phyloP scores from a whole-genome alignment of 1,140 invertebrate species.

The Druon quercuslanigerum region DNA sequence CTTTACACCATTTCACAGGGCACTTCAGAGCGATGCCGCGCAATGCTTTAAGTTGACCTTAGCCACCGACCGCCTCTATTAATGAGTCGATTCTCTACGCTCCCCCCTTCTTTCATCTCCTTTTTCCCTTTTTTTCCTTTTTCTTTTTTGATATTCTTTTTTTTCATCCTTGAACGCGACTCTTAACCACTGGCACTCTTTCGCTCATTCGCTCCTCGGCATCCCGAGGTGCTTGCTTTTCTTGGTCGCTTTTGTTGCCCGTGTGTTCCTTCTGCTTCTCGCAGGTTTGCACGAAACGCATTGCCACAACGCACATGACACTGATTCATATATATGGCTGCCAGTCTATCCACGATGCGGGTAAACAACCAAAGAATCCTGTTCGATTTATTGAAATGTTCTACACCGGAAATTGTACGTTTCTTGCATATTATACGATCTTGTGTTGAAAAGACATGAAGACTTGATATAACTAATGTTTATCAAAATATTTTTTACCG shows the following conservation, averaged over 20 bases:
- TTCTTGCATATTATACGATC: conserved; percentile 18
- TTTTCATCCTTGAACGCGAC: conserved; percentile 44
- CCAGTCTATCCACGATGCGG: conserved; percentile 8
- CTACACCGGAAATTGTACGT: conserved; percentile 1
- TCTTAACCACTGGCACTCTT: conserved; percentile 53
- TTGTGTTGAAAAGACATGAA: not conserved
- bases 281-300: conserved; percentile 41
- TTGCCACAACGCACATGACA: not conserved
- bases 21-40: conserved; percentile 34
- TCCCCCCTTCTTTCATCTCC: conserved; percentile 29
- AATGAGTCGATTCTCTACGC: conserved; percentile 59
- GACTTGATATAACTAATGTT: not conserved
- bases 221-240: conserved; percentile 42
- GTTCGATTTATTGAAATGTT: conserved; percentile 29
- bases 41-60: conserved; percentile 51
- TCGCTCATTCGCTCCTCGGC: conserved; percentile 42
- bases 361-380: conserved; percentile 31
- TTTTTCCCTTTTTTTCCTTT: conserved; percentile 17
- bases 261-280: conserved; percentile 47
- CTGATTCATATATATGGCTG: conserved; percentile 27
- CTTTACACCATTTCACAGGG: conserved; percentile 24
- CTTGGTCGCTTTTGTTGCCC: conserved; percentile 48
- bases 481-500: not conserved
- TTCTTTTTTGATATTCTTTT: conserved; percentile 34
- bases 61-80: conserved; percentile 56